Conservation (phyloP, 2,888 invertebrate species). For the Melangyna quadrimaculata region DNA sequence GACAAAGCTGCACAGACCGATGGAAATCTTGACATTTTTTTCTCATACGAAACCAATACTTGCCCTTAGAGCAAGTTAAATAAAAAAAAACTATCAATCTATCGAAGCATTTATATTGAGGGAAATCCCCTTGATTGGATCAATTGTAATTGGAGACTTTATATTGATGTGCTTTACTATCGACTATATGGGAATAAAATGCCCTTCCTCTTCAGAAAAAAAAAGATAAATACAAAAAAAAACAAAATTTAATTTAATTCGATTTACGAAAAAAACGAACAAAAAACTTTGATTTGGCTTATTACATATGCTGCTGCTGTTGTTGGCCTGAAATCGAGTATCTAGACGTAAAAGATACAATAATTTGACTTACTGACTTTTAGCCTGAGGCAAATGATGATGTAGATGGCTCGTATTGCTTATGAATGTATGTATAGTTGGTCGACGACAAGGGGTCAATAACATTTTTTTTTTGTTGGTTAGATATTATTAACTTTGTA, state of each 20-base stretch:
- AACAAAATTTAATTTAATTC: no score
- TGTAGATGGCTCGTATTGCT: background rate
- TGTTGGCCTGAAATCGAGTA: slow-evolving; percentile 43
- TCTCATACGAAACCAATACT: no score
- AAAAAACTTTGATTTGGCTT: slow-evolving; percentile 51
- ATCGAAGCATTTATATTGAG: background rate
- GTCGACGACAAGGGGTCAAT: slow-evolving; percentile 28
- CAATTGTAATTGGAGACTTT: slow-evolving; percentile 67
- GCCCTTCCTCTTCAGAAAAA: slow-evolving; percentile 9
- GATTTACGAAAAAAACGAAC: no score
- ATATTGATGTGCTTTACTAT: background rate
- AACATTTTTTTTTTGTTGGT: background rate
- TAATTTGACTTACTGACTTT: slow-evolving; percentile 68
- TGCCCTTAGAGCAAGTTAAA: no score
- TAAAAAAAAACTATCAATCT: background rate
- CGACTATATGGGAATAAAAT: slow-evolving; percentile 11
- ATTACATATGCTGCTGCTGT: slow-evolving; percentile 51
- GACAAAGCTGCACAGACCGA: no score
- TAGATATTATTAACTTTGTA: slow-evolving; percentile 24
- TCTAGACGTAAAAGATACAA: slow-evolving; percentile 21
- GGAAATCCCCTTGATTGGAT: slow-evolving; percentile 67
- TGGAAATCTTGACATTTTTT: no score
- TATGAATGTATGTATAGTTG: no score
- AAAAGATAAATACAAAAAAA: no score
- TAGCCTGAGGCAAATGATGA: slow-evolving; percentile 42